Conservation (phyloP, 1,140 invertebrate genomes). For the Panagrolaimus sp. region DNA sequence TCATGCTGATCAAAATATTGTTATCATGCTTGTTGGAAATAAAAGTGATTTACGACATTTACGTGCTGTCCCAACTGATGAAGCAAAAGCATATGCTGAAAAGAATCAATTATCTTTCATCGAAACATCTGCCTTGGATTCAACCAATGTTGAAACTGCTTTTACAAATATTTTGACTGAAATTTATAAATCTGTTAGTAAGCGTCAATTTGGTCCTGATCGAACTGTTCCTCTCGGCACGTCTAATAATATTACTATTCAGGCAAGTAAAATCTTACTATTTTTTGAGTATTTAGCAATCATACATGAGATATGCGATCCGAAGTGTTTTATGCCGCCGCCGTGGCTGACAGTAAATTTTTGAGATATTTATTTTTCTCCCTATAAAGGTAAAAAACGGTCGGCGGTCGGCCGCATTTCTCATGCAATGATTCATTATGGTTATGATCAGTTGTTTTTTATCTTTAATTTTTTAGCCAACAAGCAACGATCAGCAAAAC, state of each 20-base stretch:
- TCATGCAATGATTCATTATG: too few relatives aligned
- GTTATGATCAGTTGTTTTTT: too few relatives aligned
- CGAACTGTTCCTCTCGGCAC: constrained; percentile 40
- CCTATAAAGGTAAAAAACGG: too few relatives aligned
- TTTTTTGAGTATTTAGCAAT: too few relatives aligned
- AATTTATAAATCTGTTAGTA: constrained; percentile 51
- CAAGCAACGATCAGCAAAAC: not conserved
- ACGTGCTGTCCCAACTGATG: constrained; percentile 94
- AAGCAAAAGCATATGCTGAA: constrained; percentile 94
- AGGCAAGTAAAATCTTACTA: too few relatives aligned
- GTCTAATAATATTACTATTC: constrained; percentile 42
- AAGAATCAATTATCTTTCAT: constrained; percentile 95
- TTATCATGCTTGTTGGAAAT: constrained; percentile 92
- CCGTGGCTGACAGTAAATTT: too few relatives aligned
- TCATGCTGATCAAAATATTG: constrained; percentile 70
- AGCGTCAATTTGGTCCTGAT: constrained; percentile 44
- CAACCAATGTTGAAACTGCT: constrained; percentile 97
- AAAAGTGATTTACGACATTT: constrained; percentile 97
- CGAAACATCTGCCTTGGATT: constrained; percentile 98
- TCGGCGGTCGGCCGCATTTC: too few relatives aligned
- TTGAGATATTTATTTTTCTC: too few relatives aligned
- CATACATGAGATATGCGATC: too few relatives aligned
- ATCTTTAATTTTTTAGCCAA: too few relatives aligned
- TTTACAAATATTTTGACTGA: constrained; percentile 99
- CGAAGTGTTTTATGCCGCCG: too few relatives aligned